Percentiles rank a stretch among this genome's conserved stretches.
Conservation (phyloP, 2,113 vertebrate genomes). For the Xiphophorus maculatus region DNA sequence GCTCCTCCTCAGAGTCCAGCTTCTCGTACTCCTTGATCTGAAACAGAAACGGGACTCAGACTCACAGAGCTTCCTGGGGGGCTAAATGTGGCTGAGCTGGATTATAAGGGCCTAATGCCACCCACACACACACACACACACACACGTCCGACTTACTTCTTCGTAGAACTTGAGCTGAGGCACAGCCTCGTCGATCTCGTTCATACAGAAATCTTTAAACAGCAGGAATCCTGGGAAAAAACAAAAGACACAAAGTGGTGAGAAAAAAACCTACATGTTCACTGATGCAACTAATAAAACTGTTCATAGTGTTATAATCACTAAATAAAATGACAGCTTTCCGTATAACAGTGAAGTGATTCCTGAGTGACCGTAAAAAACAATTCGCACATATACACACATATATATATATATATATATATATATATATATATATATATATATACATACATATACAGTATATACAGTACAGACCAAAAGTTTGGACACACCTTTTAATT, state of each 20-base stretch:
- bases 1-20: constrained; percentile 91
- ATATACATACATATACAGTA: no score
- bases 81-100: constrained; percentile 37
- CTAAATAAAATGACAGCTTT: no score
- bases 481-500: no score
- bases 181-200: constrained; percentile 93
- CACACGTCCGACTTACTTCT: constrained; percentile 82
- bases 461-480: no score
- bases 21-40: constrained; percentile 91
- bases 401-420: no score
- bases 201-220: constrained; percentile 97
- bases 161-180: constrained; percentile 98
- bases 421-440: no score
- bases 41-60: constrained; percentile 15
- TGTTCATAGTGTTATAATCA: not conserved
- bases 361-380: no score
- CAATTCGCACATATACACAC: no score
- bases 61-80: constrained; percentile 12
- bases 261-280: not conserved
- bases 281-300: not conserved
- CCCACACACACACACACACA: not conserved
- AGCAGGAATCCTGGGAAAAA: constrained; percentile 89
- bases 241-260: not conserved
- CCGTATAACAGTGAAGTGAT: no score
- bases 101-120: constrained; percentile 51